Percentiles rank a stretch among this genome's conserved stretches.
These are phyloP conservation scores for Dicaeum eximium DNA, from an alignment of 2,113 vertebrate species.

Conservation along the genomic window DNA sequence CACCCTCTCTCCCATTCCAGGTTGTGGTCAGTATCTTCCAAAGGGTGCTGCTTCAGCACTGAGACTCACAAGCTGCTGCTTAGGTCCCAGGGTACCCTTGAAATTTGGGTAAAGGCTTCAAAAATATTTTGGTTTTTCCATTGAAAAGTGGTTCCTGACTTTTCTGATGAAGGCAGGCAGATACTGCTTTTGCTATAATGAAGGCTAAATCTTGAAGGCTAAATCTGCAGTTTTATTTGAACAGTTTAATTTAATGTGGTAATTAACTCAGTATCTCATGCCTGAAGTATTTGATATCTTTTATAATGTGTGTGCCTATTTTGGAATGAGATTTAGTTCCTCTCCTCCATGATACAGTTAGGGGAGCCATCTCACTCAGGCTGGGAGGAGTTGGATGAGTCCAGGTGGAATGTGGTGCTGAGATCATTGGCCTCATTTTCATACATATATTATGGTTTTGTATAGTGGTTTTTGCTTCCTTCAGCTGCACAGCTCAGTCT, in stretches of 20 bases:
- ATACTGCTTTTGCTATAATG: not conserved
- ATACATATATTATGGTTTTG: rapidly evolving
- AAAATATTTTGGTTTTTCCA: not conserved
- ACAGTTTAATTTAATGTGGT: not conserved
- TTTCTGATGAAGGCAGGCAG: not conserved
- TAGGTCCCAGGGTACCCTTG: not conserved
- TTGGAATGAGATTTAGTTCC: not conserved
- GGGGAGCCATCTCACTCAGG: not conserved
- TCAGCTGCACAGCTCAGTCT: not conserved
- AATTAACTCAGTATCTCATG: conserved; percentile 25
- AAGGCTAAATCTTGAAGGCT: not conserved
- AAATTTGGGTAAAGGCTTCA: not conserved
- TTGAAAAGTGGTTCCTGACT: not conserved
- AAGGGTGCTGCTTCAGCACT: not conserved
- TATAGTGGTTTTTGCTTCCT: not conserved
- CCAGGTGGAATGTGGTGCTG: not conserved
- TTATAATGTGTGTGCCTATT: not conserved
- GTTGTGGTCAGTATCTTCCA: not conserved
- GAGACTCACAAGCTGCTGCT: not conserved
- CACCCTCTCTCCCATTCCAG: not conserved
- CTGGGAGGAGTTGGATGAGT: not conserved
- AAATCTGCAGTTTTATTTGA: not conserved
- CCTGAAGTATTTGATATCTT: not conserved
- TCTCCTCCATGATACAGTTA: not conserved
- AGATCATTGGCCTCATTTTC: not conserved